phyloP scores from a whole-genome alignment of 2,797 vertebrate species.

The Amblyopsis hoosieri region DNA sequence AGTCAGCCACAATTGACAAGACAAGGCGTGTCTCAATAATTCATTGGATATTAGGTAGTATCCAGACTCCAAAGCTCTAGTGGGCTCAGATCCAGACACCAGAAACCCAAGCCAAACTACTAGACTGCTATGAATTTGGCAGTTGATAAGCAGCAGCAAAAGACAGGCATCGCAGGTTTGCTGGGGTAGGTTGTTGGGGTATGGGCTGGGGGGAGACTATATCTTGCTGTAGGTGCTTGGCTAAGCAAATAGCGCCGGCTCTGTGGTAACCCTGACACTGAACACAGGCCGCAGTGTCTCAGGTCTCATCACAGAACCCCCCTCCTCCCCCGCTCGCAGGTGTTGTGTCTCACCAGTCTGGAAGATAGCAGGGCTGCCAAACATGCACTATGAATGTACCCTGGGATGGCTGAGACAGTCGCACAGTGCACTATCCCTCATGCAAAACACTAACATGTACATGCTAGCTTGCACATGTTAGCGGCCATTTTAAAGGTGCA shows the following conservation, averaged over 20 bases:
- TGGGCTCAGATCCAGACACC: conserved; percentile 51
- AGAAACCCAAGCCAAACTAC: conserved; percentile 65
- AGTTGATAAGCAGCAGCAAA: conserved; percentile 63
- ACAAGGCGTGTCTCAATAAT: conserved; percentile 73
- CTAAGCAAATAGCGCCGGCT: conserved; percentile 22
- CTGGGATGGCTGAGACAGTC: too few species aligned
- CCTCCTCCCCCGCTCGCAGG: conserved; percentile 5
- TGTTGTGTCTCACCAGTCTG: conserved; percentile 10
- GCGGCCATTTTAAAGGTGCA: too few species aligned
- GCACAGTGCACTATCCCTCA: too few species aligned
- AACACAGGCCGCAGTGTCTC: conserved; percentile 7
- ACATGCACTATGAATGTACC: not conserved
- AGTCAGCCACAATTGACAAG: conserved; percentile 66
- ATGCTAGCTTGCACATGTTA: too few species aligned
- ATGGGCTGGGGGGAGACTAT: not conserved
- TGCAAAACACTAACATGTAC: too few species aligned
- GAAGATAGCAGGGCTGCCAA: not conserved
- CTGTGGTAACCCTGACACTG: conserved; percentile 21
- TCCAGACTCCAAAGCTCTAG: conserved; percentile 42
- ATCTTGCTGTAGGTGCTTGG: conserved; percentile 14
- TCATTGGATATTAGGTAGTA: conserved; percentile 65
- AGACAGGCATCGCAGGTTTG: conserved; percentile 39
- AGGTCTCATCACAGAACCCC: conserved; percentile 11
- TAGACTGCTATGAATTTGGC: conserved; percentile 62
- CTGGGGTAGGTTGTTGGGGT: conserved; percentile 12